Evolutionary conservation across 2,113 vertebrate species (phyloP), one percentile per base, ranked within the genome.

Genomic region (Nannospalax galili): DNA sequence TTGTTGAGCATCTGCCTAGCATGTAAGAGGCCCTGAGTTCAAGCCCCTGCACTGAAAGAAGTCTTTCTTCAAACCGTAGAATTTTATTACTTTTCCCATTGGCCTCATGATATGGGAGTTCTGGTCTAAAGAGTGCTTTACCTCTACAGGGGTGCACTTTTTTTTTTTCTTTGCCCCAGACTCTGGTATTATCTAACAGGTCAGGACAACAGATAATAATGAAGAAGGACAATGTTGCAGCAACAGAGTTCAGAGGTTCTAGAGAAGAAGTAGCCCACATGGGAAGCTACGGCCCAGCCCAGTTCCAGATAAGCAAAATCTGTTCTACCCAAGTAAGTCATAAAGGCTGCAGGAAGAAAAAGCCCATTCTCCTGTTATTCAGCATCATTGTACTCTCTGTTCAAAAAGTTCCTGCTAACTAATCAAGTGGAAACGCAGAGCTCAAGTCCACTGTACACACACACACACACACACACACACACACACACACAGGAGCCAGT

Each of bases 391-490:
- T 69, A 48, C 11, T 1, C 81, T 69, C 78, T 58, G 37, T 75
- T 72, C 94, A 86, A 0, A 78, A 93, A 91, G 67, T 73, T 91
- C 91, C 84, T 90, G 28, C 56, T 82, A 70, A 88, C 32, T 69
- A 77, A 90, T 67, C 28, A 75, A 75, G 78, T 52, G 26, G 81
- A 24, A 86, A 80, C 93, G 56, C 92, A 65, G 85, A 88, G 84
- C 60, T 48, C 75, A 80, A 72, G 52, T 70, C 74, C 87, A 91
- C 84, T 78, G 78, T n/a, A 24, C 48, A 62, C 69, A 24, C 79
- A 79, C 52, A n/a, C 75, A 58, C 48, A 28, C n/a, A 60, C 78
- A 24, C 20, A 42, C 73, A 75, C 40, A 26, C 24, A 28, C 73
- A 42, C 42, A 9, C 17, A 19, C 6, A 9, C 26, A 30, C 67